phyloP scores from a whole-genome alignment of 2,113 vertebrate genomes.

The Pao palembangensis region DNA sequence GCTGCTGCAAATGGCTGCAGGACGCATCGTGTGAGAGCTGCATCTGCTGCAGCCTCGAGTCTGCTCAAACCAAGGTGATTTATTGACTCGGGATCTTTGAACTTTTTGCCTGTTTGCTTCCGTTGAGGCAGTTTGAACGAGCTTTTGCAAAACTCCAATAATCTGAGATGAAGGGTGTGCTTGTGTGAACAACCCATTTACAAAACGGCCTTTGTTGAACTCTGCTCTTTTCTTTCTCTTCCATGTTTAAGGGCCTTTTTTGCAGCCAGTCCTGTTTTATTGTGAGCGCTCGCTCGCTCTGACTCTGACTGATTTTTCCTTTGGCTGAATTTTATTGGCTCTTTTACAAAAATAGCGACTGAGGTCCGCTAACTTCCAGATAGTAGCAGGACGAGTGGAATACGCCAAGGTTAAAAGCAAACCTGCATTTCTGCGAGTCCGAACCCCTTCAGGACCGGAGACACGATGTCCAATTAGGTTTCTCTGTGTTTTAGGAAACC shows the following conservation, averaged over 20 bases:
- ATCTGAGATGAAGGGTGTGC: conserved; percentile 22
- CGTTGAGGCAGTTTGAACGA: conserved; percentile 17
- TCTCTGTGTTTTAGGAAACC: conserved; percentile 76
- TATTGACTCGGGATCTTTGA: conserved; percentile 29
- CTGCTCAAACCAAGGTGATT: conserved; percentile 24
- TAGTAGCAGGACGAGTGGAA: neutral
- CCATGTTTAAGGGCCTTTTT: conserved; percentile 1
- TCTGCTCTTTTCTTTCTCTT: conserved; percentile 9
- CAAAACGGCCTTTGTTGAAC: conserved; percentile 30
- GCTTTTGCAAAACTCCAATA: conserved; percentile 13
- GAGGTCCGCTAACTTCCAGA: too few species aligned
- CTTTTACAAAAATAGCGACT: too few species aligned
- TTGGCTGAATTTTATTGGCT: too few species aligned
- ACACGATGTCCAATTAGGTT: neutral
- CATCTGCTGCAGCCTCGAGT: conserved; percentile 16
- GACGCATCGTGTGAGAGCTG: conserved; percentile 21
- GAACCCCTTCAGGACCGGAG: too few species aligned
- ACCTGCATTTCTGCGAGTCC: too few species aligned
- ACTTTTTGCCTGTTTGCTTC: conserved; percentile 30
- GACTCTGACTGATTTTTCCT: neutral
- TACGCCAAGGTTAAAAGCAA: too few species aligned
- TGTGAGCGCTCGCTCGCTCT: neutral
- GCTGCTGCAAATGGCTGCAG: conserved; percentile 5
- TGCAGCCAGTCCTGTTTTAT: neutral
- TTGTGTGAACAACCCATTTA: conserved; percentile 20